Percentiles rank a stretch among this genome's conserved stretches.
Evolutionary conservation across 2,113 vertebrate species (phyloP).

Genomic region (Aix galericulata): DNA sequence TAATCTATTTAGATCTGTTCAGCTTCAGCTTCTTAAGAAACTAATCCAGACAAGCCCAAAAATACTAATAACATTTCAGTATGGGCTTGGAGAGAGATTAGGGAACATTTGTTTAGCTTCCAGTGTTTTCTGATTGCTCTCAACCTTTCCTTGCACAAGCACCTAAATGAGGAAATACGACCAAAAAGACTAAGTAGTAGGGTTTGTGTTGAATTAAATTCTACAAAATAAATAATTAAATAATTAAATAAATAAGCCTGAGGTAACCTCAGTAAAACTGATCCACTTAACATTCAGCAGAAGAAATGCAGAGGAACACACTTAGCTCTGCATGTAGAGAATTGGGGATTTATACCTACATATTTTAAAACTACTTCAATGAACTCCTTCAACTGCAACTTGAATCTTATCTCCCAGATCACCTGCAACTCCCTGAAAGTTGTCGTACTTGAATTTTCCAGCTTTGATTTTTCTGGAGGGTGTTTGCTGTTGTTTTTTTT

Average conservation of each 20-base stretch:
- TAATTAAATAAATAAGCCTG: too few relatives aligned
- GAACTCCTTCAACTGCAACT: conserved; percentile 9
- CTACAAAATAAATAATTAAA: too few relatives aligned
- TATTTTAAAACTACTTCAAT: conserved; percentile 34
- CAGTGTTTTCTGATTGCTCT: conserved; percentile 10
- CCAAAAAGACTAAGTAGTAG: neutral
- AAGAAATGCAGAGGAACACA: neutral
- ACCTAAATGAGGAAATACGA: neutral
- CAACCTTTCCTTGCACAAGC: conserved; percentile 1
- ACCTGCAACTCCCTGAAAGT: neutral
- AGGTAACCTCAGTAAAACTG: neutral
- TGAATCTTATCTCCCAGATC: conserved; percentile 10
- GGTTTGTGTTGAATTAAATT: conserved; percentile 17
- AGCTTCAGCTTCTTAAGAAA: conserved; percentile 58
- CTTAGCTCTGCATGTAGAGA: neutral
- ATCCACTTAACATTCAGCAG: conserved; percentile 33
- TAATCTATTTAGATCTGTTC: conserved; percentile 58
- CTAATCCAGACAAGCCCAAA: conserved; percentile 45
- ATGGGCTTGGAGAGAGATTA: conserved; percentile 57
- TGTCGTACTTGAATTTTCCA: neutral
- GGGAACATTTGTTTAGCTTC: conserved; percentile 36
- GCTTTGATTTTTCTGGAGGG: neutral
- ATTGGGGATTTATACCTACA: neutral
- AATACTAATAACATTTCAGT: conserved; percentile 36
- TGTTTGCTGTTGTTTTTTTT: neutral